phyloP scores from a whole-genome alignment of 37 sponge, comb jelly and placozoan genomes.

The Chondrilla cf. caribensis region DNA sequence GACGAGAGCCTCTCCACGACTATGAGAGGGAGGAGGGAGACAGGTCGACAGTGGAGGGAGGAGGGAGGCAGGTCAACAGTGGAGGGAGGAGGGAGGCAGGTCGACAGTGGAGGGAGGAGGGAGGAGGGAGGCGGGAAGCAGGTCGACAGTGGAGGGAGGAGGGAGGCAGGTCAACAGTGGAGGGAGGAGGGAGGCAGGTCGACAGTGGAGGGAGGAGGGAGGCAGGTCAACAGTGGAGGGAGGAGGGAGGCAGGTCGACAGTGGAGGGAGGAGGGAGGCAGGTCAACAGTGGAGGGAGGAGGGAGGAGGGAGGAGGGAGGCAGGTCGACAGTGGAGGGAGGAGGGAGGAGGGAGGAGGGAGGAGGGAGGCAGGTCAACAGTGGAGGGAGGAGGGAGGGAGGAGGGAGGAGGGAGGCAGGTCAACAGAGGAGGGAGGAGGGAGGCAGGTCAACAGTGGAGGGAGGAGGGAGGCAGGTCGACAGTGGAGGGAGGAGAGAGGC shows the following conservation, averaged over 20 bases:
- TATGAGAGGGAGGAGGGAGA: slow-evolving; percentile 30
- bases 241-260: neutral
- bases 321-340: too few species aligned
- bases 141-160: too few species aligned
- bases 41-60: too few species aligned
- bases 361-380: neutral
- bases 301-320: neutral
- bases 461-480: neutral
- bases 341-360: neutral
- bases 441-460: too few species aligned
- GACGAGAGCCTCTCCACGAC: slow-evolving; percentile 79
- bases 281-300: neutral
- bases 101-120: too few species aligned
- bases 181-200: too few species aligned
- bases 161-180: neutral
- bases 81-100: too few species aligned
- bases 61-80: neutral
- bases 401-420: too few species aligned
- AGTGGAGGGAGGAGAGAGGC: too few species aligned
- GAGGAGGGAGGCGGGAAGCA: neutral
- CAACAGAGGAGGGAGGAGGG: too few species aligned
- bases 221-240: too few species aligned
- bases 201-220: too few species aligned
- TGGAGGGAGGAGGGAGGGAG: neutral
- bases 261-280: neutral